Base-by-base conservation (phyloP, 2,888 invertebrate species). In the Catocala fraxini region DNA sequence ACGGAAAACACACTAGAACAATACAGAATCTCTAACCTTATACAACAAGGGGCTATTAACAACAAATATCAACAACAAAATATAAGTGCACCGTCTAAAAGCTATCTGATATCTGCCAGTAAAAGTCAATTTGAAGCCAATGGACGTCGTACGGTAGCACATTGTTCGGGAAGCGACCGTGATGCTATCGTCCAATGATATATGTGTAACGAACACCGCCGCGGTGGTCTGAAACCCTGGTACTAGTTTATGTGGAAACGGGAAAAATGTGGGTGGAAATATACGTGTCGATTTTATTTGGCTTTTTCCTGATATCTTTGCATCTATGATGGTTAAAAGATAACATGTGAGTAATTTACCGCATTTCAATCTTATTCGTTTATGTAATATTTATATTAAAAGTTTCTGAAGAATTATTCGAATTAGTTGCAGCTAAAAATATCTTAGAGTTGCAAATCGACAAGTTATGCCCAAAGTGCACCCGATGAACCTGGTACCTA, bases 61-160 rank as follows among this genome's bases (percentile, higher is more conserved):
- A 71, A 73, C 74, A 70, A 70, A 70, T 73, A 73, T 66, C 66
- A 74, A 71, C 74, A 68, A 77, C 77, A 73, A 77, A 75, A 75
- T 75, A 75, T 75, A 75, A 77, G 70, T 73, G 70, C 57, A 63
- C 54, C 67, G 71, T 71, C 78, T 60, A 66, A 73, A 68, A 73
- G 64, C 67, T 77, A 77, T 77, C 77, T 66, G 77, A 75, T 75
- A 71, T 63, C 67, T 75, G 75, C 74, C 75, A 75, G 66, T 77
- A 77, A 73, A 65, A 77, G 77, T 77, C 77, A 77, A 77, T 77
- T 77, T 77, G 78, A 77, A 68, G 72, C 68, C 46, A 59, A 59
- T 61, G 62, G 68, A 71, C 74, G 69, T 73, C 64, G 64, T 62
- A 63, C 77, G 65, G 77, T 65, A 76, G 75, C 71, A 77, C 77